Evolutionary conservation across 2,113 vertebrate species (phyloP).

Genomic region (Rhagologus leucostigma): DNA sequence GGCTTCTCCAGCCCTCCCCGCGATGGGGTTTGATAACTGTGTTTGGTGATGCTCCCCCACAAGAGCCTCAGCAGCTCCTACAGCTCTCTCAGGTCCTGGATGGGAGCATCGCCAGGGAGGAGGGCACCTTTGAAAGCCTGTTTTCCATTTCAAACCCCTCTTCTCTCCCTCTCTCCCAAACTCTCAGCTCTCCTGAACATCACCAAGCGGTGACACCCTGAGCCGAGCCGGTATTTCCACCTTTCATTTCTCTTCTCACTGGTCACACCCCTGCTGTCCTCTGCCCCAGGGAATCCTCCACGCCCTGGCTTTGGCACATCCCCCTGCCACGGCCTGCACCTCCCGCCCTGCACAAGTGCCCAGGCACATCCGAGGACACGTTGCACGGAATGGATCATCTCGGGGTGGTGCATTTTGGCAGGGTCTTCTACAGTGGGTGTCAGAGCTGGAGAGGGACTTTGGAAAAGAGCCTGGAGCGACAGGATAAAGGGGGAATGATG

Average conservation of each 20-base stretch:
- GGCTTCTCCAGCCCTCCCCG: not conserved
- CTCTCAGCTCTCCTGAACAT: not conserved
- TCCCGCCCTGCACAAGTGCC: not conserved
- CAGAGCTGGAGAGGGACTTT: not conserved
- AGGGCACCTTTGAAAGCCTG: not conserved
- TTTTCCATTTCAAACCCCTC: not conserved
- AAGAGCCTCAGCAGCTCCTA: not conserved
- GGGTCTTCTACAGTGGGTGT: not conserved
- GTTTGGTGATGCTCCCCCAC: rapidly evolving
- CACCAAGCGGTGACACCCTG: not conserved
- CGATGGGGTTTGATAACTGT: not conserved
- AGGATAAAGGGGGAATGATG: not conserved
- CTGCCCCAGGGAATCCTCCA: not conserved
- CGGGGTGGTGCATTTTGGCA: not conserved
- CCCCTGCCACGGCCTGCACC: not conserved
- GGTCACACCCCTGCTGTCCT: not conserved
- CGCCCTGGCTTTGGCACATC: not conserved
- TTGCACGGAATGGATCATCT: rapidly evolving
- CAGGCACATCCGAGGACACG: not conserved
- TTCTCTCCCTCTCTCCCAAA: conserved; percentile 42
- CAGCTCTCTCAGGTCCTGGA: not conserved
- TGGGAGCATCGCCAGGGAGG: not conserved
- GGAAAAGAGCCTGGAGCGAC: not conserved
- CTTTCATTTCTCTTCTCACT: not conserved
- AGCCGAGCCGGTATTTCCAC: not conserved